Evolutionary conservation across 64 coral and sea anemone species (phyloP), one percentile per base, ranked within the genome.

Genomic region (Orbicella faveolata): DNA sequence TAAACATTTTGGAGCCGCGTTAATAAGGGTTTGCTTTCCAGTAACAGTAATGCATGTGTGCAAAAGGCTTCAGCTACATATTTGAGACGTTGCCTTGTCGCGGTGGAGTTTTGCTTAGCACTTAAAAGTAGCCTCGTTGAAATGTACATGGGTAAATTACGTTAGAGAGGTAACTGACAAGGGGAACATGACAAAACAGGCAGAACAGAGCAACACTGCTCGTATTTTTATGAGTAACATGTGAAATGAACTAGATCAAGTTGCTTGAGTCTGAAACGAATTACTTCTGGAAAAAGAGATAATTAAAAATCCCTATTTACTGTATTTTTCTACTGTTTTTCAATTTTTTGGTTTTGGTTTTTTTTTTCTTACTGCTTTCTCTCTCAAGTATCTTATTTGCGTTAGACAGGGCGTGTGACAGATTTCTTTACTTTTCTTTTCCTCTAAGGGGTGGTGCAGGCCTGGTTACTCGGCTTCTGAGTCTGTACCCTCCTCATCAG

Each of bases 401-500:
- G 34, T 20, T 30, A 48, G 18, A 52, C 37, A n/a, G 23, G 41
- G 19, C 18, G 8, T n/a, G 21, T 7, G 67, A 70, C 20, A n/a
- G 21, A 25, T 26, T 33, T 25, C 67, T 83, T 48, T n/a, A 15
- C 3, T 41, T 8, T 7, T 41, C 36, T 36, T 21, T 51, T 34
- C 36, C 35, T 7, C 10, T 0, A 0, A 19, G 13, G 10, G 10
- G 1, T 14, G 18, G 64, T 52, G 0, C 8, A 3, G 11, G 21
- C 65, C 68, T 73, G 82, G 39, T 86, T 91, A 99, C 80, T 99
- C 97, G 25, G 94, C 91, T 91, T 99, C 97, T 79, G 97, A 99
- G 69, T 99, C 97, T 12, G 97, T 91, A n/a, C 97, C 94, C 66
- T 99, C 97, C 57, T 99, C 97, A 11, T 95, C 97, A 75, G 97